Evolutionary conservation across 2,797 vertebrate species (phyloP).

Genomic region (Potorous gilbertii): DNA sequence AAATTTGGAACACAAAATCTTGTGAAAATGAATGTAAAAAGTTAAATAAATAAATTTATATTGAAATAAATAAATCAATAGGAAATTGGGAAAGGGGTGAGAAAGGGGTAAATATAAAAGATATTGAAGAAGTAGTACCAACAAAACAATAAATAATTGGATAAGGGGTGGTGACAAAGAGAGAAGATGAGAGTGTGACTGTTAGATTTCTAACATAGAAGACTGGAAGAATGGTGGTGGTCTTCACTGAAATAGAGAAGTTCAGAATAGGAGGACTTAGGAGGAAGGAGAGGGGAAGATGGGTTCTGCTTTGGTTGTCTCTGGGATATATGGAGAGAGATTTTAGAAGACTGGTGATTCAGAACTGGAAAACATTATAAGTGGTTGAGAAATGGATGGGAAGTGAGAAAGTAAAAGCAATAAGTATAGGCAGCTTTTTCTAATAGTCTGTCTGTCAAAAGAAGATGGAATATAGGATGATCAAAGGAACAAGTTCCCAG

Average conservation of each 20-base stretch:
- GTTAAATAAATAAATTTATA: too few relatives aligned
- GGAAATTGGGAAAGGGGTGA: too few relatives aligned
- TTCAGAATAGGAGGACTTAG: background rate
- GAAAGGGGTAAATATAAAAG: background rate
- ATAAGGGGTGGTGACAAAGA: background rate
- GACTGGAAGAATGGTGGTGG: background rate
- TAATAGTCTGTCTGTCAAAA: background rate
- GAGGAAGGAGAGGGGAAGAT: background rate
- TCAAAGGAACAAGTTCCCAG: background rate
- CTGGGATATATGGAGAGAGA: background rate
- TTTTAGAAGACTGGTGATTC: background rate
- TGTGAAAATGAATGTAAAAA: too few relatives aligned
- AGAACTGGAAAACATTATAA: background rate
- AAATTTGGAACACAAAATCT: too few relatives aligned
- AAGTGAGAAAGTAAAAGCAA: background rate
- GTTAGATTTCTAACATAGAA: background rate
- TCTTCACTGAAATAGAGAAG: background rate
- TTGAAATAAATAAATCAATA: too few relatives aligned
- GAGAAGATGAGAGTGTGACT: background rate
- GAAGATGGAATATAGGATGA: background rate
- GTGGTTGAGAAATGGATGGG: background rate
- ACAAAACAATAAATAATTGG: background rate
- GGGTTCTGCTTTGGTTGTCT: background rate
- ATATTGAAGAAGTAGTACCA: too few relatives aligned
- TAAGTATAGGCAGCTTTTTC: background rate